Percentiles rank a stretch among this genome's conserved stretches.
phyloP scores from a whole-genome alignment of 2,888 invertebrate genomes.

The Neoitamus cyanurus region DNA sequence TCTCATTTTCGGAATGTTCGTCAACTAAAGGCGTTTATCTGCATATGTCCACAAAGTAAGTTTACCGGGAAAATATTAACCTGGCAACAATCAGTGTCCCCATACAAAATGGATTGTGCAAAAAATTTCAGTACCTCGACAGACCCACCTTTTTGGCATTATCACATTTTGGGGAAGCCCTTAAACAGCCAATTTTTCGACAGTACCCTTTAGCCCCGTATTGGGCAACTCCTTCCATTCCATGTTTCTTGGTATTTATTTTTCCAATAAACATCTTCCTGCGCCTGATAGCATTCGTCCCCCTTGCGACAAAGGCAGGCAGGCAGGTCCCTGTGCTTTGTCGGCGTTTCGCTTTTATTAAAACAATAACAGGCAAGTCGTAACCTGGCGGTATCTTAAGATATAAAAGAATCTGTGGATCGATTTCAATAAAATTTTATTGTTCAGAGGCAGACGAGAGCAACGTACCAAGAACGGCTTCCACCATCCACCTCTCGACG shows the following conservation, averaged over 20 bases:
- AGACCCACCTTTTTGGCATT: background rate
- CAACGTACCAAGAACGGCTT: conserved; percentile 11
- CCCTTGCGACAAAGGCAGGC: background rate
- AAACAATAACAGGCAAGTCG: background rate
- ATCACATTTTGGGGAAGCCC: background rate
- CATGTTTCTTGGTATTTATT: background rate
- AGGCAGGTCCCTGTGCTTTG: background rate
- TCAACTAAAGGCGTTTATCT: background rate
- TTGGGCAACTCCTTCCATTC: background rate
- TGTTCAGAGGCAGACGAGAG: background rate
- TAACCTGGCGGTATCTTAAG: background rate
- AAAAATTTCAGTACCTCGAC: background rate
- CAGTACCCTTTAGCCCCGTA: background rate
- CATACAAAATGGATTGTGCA: background rate
- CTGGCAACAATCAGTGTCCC: background rate
- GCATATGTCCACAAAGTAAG: background rate
- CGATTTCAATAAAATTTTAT: conserved; percentile 5
- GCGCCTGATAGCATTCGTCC: background rate
- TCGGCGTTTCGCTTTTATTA: background rate
- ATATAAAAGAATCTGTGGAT: background rate
- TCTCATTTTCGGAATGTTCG: background rate
- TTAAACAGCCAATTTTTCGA: background rate
- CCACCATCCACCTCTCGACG: background rate
- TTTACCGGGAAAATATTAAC: background rate
- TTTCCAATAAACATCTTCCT: background rate